Evolutionary conservation across 2,113 vertebrate genomes (phyloP).

Genomic region (Raja brachyura): DNA sequence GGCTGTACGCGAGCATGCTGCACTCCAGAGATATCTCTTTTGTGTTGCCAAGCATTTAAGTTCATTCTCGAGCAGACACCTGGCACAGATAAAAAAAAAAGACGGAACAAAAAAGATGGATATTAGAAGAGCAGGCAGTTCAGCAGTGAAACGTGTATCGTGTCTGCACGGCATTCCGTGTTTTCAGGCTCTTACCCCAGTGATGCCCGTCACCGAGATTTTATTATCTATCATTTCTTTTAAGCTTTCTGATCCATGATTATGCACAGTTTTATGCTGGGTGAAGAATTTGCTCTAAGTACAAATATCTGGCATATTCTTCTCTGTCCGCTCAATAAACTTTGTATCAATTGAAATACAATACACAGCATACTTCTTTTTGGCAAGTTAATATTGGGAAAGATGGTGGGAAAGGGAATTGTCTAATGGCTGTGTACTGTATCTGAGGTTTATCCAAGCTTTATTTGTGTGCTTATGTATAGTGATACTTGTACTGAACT

Average conservation of each 20-base stretch:
- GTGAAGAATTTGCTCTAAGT: background rate
- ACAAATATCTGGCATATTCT: background rate
- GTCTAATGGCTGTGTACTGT: too few species aligned
- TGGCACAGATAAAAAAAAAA: constrained; percentile 23
- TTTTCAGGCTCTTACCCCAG: background rate
- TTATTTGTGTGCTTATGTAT: too few species aligned
- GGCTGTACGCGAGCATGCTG: constrained; percentile 17
- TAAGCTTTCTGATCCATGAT: background rate
- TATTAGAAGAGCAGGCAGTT: constrained; percentile 22
- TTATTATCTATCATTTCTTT: background rate
- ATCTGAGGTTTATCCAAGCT: too few species aligned
- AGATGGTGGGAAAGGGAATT: background rate
- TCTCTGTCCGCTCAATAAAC: too few species aligned
- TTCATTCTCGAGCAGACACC: constrained; percentile 33
- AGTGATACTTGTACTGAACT: too few species aligned
- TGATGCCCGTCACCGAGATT: background rate
- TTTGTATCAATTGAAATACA: background rate
- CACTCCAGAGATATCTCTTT: constrained; percentile 37
- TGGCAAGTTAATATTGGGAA: background rate
- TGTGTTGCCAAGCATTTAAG: constrained; percentile 37
- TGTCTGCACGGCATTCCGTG: background rate
- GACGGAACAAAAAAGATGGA: constrained; percentile 32
- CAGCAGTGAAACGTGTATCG: constrained; percentile 22
- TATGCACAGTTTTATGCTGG: background rate
- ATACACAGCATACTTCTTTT: background rate